Conservation (phyloP, 2,113 vertebrate genomes). For the Passer montanus region DNA sequence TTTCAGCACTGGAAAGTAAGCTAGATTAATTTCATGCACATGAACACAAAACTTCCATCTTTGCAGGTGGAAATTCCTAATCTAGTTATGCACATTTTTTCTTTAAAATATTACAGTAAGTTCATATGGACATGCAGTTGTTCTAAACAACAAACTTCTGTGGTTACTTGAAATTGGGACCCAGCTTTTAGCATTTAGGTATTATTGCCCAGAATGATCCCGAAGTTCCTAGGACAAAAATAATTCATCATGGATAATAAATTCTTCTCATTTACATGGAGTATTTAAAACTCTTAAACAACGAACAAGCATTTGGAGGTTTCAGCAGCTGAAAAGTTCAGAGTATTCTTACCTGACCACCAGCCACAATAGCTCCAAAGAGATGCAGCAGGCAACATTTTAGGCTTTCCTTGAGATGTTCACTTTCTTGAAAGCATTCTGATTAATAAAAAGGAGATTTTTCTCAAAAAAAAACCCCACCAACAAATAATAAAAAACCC, state of each 20-base stretch:
- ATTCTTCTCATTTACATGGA: background rate
- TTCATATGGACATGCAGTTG: background rate
- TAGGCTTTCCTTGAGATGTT: constrained; percentile 96
- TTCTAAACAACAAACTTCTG: background rate
- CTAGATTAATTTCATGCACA: background rate
- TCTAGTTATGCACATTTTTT: background rate
- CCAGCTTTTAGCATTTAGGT: background rate
- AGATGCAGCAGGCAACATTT: constrained; percentile 96
- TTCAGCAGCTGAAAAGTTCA: background rate
- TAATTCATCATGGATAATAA: background rate
- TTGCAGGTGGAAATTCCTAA: background rate
- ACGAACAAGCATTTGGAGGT: background rate
- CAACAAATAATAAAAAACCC: background rate
- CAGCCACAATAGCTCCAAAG: constrained; percentile 94
- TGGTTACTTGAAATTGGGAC: background rate
- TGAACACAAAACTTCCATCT: background rate
- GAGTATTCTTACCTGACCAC: constrained; percentile 86
- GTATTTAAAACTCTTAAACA: background rate
- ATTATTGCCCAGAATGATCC: background rate
- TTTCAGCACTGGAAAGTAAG: background rate
- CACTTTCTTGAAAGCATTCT: constrained; percentile 99
- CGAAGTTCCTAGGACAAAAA: background rate
- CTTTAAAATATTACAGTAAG: background rate
- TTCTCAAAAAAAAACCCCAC: accelerated
- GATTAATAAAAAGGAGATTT: constrained; percentile 31